Conservation (phyloP, 30 jellyfish, hydroid and myxozoan species). For the Nemopilema nomurai region DNA sequence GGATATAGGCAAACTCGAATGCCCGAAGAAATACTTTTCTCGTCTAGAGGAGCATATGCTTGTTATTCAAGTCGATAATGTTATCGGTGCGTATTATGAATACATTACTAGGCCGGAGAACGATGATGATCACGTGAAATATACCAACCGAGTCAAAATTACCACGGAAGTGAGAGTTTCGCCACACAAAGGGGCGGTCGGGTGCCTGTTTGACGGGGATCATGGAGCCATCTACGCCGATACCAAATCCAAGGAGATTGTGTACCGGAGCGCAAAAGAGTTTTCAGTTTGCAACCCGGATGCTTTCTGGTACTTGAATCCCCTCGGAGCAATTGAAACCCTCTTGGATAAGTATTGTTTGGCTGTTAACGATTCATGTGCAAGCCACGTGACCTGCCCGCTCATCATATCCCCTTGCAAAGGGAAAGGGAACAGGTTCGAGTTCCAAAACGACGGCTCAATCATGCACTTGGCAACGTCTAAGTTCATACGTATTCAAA, state of each 20-base stretch:
- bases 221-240: background rate
- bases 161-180: background rate
- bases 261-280: background rate
- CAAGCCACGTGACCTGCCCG: background rate
- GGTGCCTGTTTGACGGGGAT: constrained; percentile 19
- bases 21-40: background rate
- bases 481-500: background rate
- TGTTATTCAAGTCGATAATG: background rate
- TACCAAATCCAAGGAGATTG: background rate
- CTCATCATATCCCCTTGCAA: background rate
- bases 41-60: background rate
- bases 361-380: background rate
- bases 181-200: constrained; percentile 12
- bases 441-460: background rate
- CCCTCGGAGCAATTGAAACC: constrained; percentile 11
- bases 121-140: background rate
- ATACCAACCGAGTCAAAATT: background rate
- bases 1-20: background rate
- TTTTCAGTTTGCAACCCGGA: background rate
- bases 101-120: background rate
- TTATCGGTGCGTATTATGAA: background rate
- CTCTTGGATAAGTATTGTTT: constrained; percentile 6
- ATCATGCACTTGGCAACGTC: background rate
- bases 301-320: constrained; percentile 8
- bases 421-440: background rate